Base-by-base conservation (phyloP, 35 echinoderm and acorn worm genomes). In the Anneissia japonica region DNA sequence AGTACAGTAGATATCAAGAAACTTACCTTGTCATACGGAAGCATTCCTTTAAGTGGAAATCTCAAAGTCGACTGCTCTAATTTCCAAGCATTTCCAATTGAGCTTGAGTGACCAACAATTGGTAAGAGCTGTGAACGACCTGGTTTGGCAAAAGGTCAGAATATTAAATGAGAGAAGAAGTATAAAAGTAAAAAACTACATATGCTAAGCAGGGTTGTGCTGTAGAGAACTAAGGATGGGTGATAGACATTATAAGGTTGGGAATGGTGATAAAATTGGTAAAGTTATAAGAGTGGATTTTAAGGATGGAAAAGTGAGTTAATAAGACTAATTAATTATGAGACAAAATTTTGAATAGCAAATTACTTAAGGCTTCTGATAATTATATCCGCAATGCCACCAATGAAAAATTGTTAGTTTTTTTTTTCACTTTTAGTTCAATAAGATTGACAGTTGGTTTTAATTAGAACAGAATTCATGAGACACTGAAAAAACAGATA, bases 11-110 rank as follows among this genome's bases (percentile, higher is more conserved):
- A 77, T 31, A 28, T 77, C 10, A 12, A 77, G 9, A 38, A 3
- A 81, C 81, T 87, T 81, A 99, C 96, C 86, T 91, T 94, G 39
- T 99, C 96, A 99, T 91, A 99, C n/a, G 96, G 96, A 32, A 99
- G 89, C 33, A 94, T 81, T 31, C 96, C 96, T 84, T 87, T 99
- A 23, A 94, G 79, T 21, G 75, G 77, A 73, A 99, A 99, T 38
- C 87, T 93, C 14, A 99, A 81, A 21, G 92, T 86, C 40, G 83
- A 38, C 0, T 89, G 89, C 43, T 99, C 96, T 36, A 99, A 76
- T 35, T 94, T 99, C 96, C 96, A 99, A 13, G 96, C 93, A 82
- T 94, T 94, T 32, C 92, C 86, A 26, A 89, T 88, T 21, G 89
- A 86, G 51, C 88, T 94, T 32, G 90, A 99, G 74, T 94, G 89